phyloP scores from a whole-genome alignment of 2,797 vertebrate genomes.

The Myotis findleyi region DNA sequence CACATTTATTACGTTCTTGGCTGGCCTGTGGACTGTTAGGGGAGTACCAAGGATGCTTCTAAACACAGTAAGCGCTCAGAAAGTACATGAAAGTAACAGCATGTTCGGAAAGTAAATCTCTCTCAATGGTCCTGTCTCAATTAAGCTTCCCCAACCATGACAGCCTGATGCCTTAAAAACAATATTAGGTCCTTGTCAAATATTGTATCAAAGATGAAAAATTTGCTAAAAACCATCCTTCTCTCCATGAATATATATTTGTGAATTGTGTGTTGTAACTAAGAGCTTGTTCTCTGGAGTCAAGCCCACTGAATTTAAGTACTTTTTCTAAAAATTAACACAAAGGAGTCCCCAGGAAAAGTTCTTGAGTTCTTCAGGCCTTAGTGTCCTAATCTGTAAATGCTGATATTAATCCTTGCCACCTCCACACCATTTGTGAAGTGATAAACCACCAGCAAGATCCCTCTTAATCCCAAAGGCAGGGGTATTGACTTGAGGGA shows the following conservation, averaged over 20 bases:
- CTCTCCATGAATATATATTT: background rate
- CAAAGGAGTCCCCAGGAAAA: background rate
- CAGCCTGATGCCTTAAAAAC: background rate
- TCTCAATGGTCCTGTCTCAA: background rate
- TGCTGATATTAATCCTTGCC: background rate
- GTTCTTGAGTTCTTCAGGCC: background rate
- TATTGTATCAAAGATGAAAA: slow-evolving; percentile 7
- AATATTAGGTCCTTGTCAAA: slow-evolving; percentile 21
- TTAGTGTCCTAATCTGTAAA: background rate
- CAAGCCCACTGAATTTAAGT: background rate
- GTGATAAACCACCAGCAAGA: background rate
- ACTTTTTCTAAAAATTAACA: background rate
- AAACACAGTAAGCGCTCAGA: slow-evolving; percentile 17
- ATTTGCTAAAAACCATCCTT: background rate
- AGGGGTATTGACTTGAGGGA: background rate
- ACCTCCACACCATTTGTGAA: background rate
- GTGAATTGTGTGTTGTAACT: background rate
- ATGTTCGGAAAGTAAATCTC: slow-evolving; percentile 51
- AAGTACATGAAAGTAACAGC: slow-evolving; percentile 44
- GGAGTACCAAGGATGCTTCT: slow-evolving; percentile 25
- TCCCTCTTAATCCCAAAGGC: background rate
- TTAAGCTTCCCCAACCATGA: background rate
- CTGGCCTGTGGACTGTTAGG: background rate
- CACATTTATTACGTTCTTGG: slow-evolving; percentile 55
- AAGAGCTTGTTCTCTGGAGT: background rate